Evolutionary conservation across 2,113 vertebrate species (phyloP), one percentile per base, ranked within the genome.

Genomic region (Eretmochelys imbricata): DNA sequence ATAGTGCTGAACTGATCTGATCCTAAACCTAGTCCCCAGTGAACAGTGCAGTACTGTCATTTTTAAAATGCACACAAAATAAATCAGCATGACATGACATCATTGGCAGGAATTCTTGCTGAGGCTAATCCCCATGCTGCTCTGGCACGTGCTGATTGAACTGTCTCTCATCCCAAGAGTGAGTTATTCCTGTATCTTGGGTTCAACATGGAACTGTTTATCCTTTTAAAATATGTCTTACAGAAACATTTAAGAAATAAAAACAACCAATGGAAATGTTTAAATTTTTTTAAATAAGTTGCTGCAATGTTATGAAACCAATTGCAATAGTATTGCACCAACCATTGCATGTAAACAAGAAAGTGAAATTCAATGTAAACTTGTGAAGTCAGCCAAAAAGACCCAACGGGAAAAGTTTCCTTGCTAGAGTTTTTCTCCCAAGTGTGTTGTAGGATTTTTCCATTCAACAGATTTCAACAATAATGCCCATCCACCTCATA

Each of bases 1-100:
- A 12, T 10, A 6, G 9, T 84, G 11, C 72, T 54, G 46, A 76
- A 46, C 31, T 35, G 3, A 42, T 89, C 11, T 10, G 24, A 78
- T 88, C 27, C 29, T 48, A 35, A 92, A 5, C 4, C 75, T 48
- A 80, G 75, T 80, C 82, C 96, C 62, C 11, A 38, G 10, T 10
- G n/a, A 83, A 82, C 54, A 80, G 50, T 1, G 48, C 85, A 82
- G 76, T 88, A 89, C 59, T 82, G 95, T 76, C 85, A 72, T 72
- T 82, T 82, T 86, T 87, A 54, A 76, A 97, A 25, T 22, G 42
- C 62, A 46, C 72, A 87, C 89, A 29, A 89, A 93, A 90, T 84
- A 90, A 97, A 93, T 85, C 88, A 95, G 84, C 38, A 16, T 53
- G 38, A 1, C 6, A 10, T 93, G 91, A 96, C 50, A n/a, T n/a